phyloP scores from a whole-genome alignment of 2,888 invertebrate species.

The Hyposoter dolosus region DNA sequence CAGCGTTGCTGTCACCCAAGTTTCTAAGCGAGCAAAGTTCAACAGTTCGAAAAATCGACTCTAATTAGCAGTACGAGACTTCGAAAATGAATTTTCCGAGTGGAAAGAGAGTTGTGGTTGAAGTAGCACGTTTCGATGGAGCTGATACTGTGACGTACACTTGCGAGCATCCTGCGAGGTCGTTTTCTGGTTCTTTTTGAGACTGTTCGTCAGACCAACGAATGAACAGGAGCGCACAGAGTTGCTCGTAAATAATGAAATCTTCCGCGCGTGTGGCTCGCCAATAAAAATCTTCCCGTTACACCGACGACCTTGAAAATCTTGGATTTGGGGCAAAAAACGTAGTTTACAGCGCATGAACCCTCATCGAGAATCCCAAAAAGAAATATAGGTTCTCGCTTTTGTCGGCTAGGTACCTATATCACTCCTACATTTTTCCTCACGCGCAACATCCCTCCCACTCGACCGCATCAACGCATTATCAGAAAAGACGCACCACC shows the following conservation, averaged over 20 bases:
- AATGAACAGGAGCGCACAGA: background rate
- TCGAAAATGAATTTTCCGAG: background rate
- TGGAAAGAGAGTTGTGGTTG: background rate
- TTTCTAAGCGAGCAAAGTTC: background rate
- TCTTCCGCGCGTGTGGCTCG: background rate
- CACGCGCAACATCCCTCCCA: slow-evolving; percentile 21
- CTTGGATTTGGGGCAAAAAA: slow-evolving; percentile 17
- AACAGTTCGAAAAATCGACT: background rate
- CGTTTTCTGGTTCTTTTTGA: background rate
- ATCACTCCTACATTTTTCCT: slow-evolving; percentile 8
- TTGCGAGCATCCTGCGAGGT: slow-evolving; percentile 11
- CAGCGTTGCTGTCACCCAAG: background rate
- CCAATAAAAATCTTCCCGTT: background rate
- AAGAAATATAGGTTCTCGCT: background rate
- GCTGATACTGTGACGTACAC: slow-evolving; percentile 4
- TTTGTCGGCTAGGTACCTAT: background rate
- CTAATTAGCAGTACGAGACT: background rate
- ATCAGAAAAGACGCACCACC: slow-evolving; percentile 27
- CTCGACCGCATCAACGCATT: slow-evolving; percentile 16
- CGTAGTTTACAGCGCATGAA: slow-evolving; percentile 15
- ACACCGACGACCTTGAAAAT: slow-evolving; percentile 15
- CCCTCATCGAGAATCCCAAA: background rate
- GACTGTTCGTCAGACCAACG: background rate
- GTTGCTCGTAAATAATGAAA: slow-evolving; percentile 12
- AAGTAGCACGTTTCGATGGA: background rate